Evolutionary conservation across 53 echinoderm and acorn worm species (phyloP), one percentile per base, ranked within the genome.

Genomic region (Actinopyga echinites): DNA sequence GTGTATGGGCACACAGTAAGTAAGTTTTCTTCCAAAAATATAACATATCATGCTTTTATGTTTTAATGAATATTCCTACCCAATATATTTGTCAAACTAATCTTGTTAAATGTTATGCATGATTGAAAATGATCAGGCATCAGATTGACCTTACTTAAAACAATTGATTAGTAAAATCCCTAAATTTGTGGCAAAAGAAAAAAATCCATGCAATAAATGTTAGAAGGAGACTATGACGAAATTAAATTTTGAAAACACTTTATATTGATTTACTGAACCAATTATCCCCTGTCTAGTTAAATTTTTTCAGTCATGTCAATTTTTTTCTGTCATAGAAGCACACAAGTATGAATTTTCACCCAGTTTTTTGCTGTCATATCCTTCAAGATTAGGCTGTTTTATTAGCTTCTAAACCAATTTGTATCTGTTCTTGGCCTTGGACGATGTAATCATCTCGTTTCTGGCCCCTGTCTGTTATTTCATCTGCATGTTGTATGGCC

Each of bases 401-500:
- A 71, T 71, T 71, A 71, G 44, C 42, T 40, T 42, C 40, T 71
- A 71, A 71, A 71, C 71, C 44, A 71, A 71, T 71, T 71, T 71
- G 71, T 71, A 71, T 71, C 71, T 71, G 71, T 71, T 71, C 15
- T 21, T 71, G 40, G 40, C 71, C 71, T 71, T 71, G 71, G 44
- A 71, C 42, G 42, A 71, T 71, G 71, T 42, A 71, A 71, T 71
- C 71, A 42, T 40, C 43, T 71, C 71, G 26, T 45, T 44, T 12
- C 71, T 42, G 71, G 71, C 71, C 71, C 71, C 43, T 34, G 71
- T 44, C 44, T 71, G 71, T 71, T 71, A 44, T 71, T 71, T 42
- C 71, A 71, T 71, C 71, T 71, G 71, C 71, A 34, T 71, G 71
- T 71, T n/a, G 71, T 71, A 71, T 42, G 71, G 71, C 42, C 71